A percentile compares a stretch with the other conserved stretches of the same genome.
These are phyloP conservation scores for Drosophila neonasuta DNA, from an alignment of 2,888 invertebrate genomes.

Conservation along the genomic window DNA sequence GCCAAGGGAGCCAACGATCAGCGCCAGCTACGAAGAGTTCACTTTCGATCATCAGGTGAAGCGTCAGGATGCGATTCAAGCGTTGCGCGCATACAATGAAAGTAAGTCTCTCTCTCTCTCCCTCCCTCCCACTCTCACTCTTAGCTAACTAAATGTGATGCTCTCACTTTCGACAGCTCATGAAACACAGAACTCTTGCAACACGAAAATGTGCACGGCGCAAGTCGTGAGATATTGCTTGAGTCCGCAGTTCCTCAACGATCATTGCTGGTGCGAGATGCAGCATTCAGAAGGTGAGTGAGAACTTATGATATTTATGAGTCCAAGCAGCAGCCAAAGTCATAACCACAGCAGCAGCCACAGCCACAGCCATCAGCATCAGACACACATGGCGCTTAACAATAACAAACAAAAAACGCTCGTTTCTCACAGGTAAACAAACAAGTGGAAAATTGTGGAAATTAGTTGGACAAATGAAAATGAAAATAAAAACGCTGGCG, in stretches of 20 bases:
- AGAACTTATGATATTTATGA: constrained; percentile 50
- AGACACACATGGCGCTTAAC: constrained; percentile 58
- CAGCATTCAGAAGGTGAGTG: constrained; percentile 81
- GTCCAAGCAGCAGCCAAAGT: constrained; percentile 26
- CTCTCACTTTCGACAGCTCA: constrained; percentile 45
- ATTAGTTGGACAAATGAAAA: constrained; percentile 22
- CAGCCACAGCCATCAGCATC: background rate
- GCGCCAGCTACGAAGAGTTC: constrained; percentile 76
- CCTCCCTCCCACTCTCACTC: background rate
- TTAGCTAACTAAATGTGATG: background rate
- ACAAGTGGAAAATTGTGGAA: constrained; percentile 24
- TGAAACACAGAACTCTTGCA: constrained; percentile 69
- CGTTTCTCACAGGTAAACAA: constrained; percentile 67
- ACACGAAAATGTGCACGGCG: constrained; percentile 71
- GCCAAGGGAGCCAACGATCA: constrained; percentile 53
- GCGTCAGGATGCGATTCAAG: constrained; percentile 78
- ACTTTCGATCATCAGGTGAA: constrained; percentile 81
- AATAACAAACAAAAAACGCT: constrained; percentile 46
- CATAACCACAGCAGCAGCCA: too few relatives aligned
- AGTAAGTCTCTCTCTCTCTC: constrained; percentile 62
- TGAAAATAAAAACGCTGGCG: constrained; percentile 38
- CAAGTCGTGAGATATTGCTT: constrained; percentile 79
- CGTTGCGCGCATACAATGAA: constrained; percentile 74
- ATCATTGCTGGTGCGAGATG: constrained; percentile 82
- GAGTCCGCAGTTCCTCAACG: constrained; percentile 80